Conservation (phyloP, 2,888 invertebrate species). For the Malachius bipustulatus region DNA sequence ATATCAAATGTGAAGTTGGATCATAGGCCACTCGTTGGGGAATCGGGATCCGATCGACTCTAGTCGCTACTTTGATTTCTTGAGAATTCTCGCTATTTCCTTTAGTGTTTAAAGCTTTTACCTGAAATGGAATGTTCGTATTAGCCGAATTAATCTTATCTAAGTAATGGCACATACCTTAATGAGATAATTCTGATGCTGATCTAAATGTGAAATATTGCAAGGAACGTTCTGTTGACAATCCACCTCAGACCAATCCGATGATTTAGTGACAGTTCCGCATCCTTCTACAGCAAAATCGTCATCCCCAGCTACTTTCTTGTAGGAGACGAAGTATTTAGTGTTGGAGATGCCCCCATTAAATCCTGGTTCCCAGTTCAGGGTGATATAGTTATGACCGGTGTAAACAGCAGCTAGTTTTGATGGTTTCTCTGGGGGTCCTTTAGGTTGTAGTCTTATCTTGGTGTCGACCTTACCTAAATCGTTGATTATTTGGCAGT, state of each 20-base stretch:
- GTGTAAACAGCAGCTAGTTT: constrained; percentile 59
- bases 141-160: background rate
- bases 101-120: constrained; percentile 78
- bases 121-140: constrained; percentile 35
- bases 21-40: constrained; percentile 76
- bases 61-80: constrained; percentile 68
- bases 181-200: constrained; percentile 76
- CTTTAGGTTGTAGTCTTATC: constrained; percentile 74
- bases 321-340: constrained; percentile 77
- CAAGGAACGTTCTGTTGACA: constrained; percentile 80
- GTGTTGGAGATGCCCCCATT: constrained; percentile 80
- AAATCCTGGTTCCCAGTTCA: constrained; percentile 82
- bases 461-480: constrained; percentile 64
- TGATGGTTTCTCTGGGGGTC: constrained; percentile 73
- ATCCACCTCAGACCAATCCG: constrained; percentile 73
- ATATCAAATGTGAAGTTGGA: constrained; percentile 59
- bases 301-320: constrained; percentile 51
- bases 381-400: constrained; percentile 66
- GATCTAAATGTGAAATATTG: constrained; percentile 74
- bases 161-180: constrained; percentile 46
- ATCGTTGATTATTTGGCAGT: constrained; percentile 74
- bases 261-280: constrained; percentile 44
- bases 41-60: constrained; percentile 71
- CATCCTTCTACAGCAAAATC: constrained; percentile 51
- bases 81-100: constrained; percentile 80